A percentile compares a stretch with the other conserved stretches of the same genome.
Evolutionary conservation across 2,797 vertebrate genomes (phyloP).

Genomic region (Fratercula arctica): DNA sequence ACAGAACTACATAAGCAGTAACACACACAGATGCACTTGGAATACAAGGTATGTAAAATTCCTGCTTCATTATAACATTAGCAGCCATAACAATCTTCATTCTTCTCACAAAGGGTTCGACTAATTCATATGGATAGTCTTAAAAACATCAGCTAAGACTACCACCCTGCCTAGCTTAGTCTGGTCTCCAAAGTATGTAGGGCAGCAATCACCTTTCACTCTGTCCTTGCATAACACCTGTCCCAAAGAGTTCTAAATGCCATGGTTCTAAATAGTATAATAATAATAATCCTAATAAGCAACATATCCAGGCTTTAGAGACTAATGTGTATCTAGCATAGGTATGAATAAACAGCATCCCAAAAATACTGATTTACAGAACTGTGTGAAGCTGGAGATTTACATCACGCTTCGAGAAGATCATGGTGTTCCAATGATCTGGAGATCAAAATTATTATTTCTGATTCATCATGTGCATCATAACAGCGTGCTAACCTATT

Average conservation of each 20-base stretch:
- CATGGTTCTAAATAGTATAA: background rate
- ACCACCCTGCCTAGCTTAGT: background rate
- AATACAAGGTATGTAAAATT: background rate
- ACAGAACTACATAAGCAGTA: background rate
- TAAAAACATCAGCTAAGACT: background rate
- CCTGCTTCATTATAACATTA: background rate
- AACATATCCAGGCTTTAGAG: background rate
- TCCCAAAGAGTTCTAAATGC: background rate
- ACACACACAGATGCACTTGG: background rate
- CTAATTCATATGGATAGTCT: background rate
- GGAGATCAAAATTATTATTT: background rate
- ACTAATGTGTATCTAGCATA: background rate
- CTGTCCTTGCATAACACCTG: background rate
- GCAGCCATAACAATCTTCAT: background rate
- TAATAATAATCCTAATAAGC: background rate
- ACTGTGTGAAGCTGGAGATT: background rate
- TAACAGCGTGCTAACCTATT: background rate
- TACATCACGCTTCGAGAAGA: background rate
- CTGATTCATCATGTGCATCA: background rate
- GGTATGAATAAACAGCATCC: background rate
- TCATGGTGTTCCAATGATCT: background rate
- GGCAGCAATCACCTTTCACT: background rate
- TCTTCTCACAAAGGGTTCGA: background rate
- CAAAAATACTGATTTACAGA: background rate
- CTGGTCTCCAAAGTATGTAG: background rate